phyloP scores from a whole-genome alignment of 2,113 vertebrate genomes.

The Tautogolabrus adspersus region DNA sequence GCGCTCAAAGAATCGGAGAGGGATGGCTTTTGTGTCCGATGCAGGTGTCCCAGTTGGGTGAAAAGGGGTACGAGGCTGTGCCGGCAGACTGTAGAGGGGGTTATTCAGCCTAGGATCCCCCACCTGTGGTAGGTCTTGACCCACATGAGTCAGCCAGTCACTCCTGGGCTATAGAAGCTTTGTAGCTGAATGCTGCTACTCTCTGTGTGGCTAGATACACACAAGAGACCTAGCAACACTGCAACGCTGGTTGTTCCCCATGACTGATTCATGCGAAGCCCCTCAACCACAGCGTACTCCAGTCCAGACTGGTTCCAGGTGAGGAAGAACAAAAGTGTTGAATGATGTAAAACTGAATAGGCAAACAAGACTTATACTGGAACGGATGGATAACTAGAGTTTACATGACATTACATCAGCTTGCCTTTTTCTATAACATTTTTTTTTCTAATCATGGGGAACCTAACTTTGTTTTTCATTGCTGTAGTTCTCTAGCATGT shows the following conservation, averaged over 20 bases:
- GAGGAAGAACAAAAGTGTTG: slow-evolving; percentile 39
- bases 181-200: slow-evolving; percentile 63
- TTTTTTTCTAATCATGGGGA: background rate
- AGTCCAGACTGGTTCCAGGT: slow-evolving; percentile 61
- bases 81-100: slow-evolving; percentile 51
- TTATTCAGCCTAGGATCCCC: slow-evolving; percentile 76
- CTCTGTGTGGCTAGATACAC: slow-evolving; percentile 62
- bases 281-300: slow-evolving; percentile 49
- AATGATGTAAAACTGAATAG: slow-evolving; percentile 35
- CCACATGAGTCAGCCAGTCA: slow-evolving; percentile 78
- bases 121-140: slow-evolving; percentile 82
- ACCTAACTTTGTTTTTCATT: background rate
- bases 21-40: slow-evolving; percentile 80
- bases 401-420: background rate
- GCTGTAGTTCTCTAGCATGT: background rate
- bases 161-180: slow-evolving; percentile 66
- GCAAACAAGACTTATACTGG: slow-evolving; percentile 1
- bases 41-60: slow-evolving; percentile 84
- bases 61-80: slow-evolving; percentile 69
- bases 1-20: slow-evolving; percentile 63
- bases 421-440: background rate
- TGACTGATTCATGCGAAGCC: slow-evolving; percentile 59
- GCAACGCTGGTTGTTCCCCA: slow-evolving; percentile 53
- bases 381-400: slow-evolving; percentile 21
- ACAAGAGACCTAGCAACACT: slow-evolving; percentile 60